A percentile compares a stretch with the other conserved stretches of the same genome.
These are phyloP conservation scores for Chironomus tepperi DNA, from an alignment of 1,140 invertebrate species.

Conservation along the genomic window DNA sequence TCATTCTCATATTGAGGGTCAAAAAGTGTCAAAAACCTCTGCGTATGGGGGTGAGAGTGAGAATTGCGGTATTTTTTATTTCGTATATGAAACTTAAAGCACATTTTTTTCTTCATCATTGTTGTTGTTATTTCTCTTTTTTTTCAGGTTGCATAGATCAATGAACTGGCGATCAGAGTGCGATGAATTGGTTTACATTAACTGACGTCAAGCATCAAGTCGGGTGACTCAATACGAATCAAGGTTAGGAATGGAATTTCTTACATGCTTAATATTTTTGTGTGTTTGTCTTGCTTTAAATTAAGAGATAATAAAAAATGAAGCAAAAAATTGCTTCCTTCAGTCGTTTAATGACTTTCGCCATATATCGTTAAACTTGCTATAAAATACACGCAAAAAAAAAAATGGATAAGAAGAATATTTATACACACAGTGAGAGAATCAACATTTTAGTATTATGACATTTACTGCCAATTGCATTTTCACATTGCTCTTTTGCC, in stretches of 20 bases:
- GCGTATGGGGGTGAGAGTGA: constrained; percentile 10
- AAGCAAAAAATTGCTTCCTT: background rate
- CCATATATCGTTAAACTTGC: no score
- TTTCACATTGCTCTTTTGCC: background rate
- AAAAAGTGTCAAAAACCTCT: constrained; percentile 1
- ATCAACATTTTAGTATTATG: background rate
- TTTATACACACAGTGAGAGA: no score
- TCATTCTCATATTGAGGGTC: background rate
- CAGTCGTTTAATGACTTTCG: no score
- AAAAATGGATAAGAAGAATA: no score
- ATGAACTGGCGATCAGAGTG: constrained; percentile 6
- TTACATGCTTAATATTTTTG: background rate
- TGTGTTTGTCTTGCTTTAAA: no score
- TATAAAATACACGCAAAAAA: no score
- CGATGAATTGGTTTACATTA: constrained; percentile 21
- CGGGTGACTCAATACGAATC: background rate
- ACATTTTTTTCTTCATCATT: no score
- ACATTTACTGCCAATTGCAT: background rate
- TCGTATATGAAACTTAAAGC: no score
- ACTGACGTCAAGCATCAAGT: background rate
- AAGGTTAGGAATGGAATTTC: background rate
- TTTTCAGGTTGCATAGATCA: constrained; percentile 19
- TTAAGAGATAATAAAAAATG: no score
- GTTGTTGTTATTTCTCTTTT: no score
- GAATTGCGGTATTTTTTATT: background rate